Evolutionary conservation across 2,113 vertebrate genomes (phyloP), one percentile per base, ranked within the genome.

Genomic region (Todiramphus saurophagus): DNA sequence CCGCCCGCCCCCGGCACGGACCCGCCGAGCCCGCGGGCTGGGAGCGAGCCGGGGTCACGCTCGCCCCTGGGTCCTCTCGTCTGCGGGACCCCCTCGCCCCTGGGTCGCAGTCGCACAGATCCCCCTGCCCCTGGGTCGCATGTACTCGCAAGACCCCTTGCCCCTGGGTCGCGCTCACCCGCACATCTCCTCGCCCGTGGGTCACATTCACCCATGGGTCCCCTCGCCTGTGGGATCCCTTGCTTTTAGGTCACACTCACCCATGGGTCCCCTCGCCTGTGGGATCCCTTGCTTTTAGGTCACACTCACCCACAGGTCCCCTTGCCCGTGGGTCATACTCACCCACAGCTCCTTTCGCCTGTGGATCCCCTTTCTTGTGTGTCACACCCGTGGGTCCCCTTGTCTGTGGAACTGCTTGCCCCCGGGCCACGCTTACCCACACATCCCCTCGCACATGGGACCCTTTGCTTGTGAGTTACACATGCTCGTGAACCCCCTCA

Each of bases 171-270:
- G 31, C 30, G 7, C 19, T 24, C 18, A 1, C 74, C 46, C 20
- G 0, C 3, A 2, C 15, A 4, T 24, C 33, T 5, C 23, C 6
- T 43, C 7, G 8, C 48, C 35, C 8, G 2, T 3, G 11, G 35
- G 41, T 33, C 19, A 14, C 13, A 7, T 16, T 80, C 10, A 2
- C 39, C 55, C 10, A 4, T 2, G 10, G 30, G 6, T 80, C 33
- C 8, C 23, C 6, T 48, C 5, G 5, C 30, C 23, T 5, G 4
- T 16, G 39, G 31, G 37, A 20, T 48, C 37, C 9, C 48, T 63
- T 23, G 9, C 10, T 7, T 24, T 3, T 46, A 46, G 43, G 30
- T 41, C 35, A 20, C 66, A 2, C 8, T 79, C 6, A 4, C 19
- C 58, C 23, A 8, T 1, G 2, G 6, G 6, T 25, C 33, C 8